A percentile compares a stretch with the other conserved stretches of the same genome.
These are phyloP conservation scores for Schizotus pectinicornis DNA, from an alignment of 2,888 invertebrate genomes.

Conservation along the genomic window DNA sequence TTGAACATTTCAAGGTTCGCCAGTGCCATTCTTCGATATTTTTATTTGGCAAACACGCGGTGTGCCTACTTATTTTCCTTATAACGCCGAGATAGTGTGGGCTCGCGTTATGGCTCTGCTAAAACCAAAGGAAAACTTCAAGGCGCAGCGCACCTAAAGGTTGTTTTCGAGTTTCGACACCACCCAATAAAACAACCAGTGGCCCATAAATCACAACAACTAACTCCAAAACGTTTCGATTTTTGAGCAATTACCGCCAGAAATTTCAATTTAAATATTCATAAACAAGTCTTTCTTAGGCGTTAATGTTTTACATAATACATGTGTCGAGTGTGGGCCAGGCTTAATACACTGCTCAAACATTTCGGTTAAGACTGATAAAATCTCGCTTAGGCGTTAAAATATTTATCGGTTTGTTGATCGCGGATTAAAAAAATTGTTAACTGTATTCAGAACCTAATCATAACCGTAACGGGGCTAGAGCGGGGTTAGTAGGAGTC, in stretches of 20 bases:
- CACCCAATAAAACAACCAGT: not conserved
- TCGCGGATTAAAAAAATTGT: constrained; percentile 1
- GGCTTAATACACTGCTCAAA: not conserved
- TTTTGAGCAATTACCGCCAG: too few relatives aligned
- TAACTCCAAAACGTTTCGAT: not conserved
- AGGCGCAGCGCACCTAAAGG: constrained; percentile 17
- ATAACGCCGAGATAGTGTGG: constrained; percentile 35
- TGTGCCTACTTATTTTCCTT: constrained; percentile 40
- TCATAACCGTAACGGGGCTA: constrained; percentile 11
- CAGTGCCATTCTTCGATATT: constrained; percentile 12
- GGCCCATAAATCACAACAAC: constrained; percentile 10
- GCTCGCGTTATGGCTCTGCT: constrained; percentile 40
- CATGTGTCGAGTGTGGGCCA: constrained; percentile 7
- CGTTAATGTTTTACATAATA: constrained; percentile 4
- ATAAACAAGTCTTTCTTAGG: constrained; percentile 4
- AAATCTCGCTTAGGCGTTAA: constrained; percentile 8
- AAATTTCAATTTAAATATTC: constrained; percentile 18
- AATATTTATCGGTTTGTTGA: constrained; percentile 4
- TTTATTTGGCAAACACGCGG: constrained; percentile 36
- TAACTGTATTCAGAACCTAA: not conserved
- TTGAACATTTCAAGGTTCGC: not conserved
- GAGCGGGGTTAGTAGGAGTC: too few relatives aligned
- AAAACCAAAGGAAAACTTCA: constrained; percentile 27
- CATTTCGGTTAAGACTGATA: not conserved
- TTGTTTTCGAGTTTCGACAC: constrained; percentile 14